Conservation (phyloP, 1,140 invertebrate species). For the Macrobrachium rosenbergii region DNA sequence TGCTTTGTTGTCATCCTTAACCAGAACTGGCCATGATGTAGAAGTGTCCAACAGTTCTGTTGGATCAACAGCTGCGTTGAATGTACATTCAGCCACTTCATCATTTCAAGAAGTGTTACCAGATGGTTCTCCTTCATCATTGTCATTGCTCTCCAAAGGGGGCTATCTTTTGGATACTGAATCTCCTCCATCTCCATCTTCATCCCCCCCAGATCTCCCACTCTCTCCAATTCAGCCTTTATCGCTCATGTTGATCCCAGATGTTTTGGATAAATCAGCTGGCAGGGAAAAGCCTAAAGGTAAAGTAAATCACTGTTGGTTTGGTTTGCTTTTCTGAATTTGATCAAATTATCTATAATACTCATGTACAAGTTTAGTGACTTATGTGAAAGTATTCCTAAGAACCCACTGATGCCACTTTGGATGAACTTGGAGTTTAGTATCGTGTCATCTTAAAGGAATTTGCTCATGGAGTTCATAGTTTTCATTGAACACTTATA, state of each 20-base stretch:
- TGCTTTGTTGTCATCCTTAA: not conserved
- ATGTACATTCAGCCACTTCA: no score
- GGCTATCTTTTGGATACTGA: not conserved
- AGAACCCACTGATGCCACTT: no score
- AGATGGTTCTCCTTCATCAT: not conserved
- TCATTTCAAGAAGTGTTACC: no score
- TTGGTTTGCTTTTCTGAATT: not conserved
- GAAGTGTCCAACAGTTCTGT: not conserved
- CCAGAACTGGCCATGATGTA: not conserved
- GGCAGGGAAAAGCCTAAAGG: slow-evolving; percentile 34
- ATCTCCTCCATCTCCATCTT: not conserved
- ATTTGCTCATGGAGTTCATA: no score
- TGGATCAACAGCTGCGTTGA: no score
- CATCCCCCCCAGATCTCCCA: slow-evolving; percentile 47
- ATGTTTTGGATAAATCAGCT: slow-evolving; percentile 8
- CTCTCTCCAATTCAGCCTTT: slow-evolving; percentile 46
- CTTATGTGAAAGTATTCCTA: no score
- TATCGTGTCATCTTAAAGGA: no score
- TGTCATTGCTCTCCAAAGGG: not conserved
- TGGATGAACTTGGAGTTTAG: no score
- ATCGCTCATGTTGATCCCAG: slow-evolving; percentile 24
- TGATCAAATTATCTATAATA: no score
- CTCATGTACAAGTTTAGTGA: no score
- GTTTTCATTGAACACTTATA: no score
- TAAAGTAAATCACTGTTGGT: not conserved